phyloP scores from a whole-genome alignment of 1,140 invertebrate species.

The Lamellibrachia luymesi region DNA sequence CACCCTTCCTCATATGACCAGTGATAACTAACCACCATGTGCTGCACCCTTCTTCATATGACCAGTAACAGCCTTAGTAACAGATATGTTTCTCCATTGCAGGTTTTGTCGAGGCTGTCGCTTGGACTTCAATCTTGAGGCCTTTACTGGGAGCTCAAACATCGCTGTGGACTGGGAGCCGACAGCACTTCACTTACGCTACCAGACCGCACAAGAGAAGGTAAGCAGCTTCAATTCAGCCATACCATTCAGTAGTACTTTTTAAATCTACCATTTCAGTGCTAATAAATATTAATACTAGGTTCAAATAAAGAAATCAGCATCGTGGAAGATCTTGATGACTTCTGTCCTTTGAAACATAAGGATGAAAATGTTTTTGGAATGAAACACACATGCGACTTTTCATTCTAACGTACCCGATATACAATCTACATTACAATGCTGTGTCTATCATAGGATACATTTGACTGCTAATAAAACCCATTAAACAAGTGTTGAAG shows the following conservation, averaged over 20 bases:
- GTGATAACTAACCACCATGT: not conserved
- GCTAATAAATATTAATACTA: no score
- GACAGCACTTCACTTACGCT: slow-evolving; percentile 82
- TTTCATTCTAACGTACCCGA: no score
- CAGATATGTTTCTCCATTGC: slow-evolving; percentile 15
- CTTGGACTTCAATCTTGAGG: slow-evolving; percentile 68
- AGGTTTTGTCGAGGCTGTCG: slow-evolving; percentile 80
- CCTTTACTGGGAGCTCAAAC: slow-evolving; percentile 58
- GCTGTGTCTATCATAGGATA: no score
- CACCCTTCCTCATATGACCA: not conserved
- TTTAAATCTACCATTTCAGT: no score
- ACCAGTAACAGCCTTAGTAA: not conserved
- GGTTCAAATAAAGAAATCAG: no score
- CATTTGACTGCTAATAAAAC: no score
- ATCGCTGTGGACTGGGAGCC: slow-evolving; percentile 87
- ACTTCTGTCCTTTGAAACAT: no score
- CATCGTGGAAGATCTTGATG: no score
- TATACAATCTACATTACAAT: no score
- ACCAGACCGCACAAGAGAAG: slow-evolving; percentile 77
- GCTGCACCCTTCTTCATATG: not conserved
- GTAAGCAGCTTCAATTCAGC: slow-evolving; percentile 53
- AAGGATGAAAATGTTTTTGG: no score
- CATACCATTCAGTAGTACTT: not conserved
- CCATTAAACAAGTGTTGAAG: no score
- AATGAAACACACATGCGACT: no score